Conservation (phyloP, 2,113 vertebrate species). For the Xiphophorus hellerii region DNA sequence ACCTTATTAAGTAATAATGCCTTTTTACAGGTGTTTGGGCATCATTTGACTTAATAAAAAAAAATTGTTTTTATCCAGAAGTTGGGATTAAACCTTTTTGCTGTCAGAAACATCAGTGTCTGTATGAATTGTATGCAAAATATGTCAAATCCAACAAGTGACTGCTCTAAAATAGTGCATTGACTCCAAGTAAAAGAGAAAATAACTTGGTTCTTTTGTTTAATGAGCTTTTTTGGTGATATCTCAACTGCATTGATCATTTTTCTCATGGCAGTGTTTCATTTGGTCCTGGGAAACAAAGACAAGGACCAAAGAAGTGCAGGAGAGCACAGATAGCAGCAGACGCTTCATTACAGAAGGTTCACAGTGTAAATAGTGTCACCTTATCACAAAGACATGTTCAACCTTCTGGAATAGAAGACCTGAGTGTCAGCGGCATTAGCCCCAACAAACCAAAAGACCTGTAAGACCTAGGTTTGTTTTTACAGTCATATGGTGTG, state of each 20-base stretch:
- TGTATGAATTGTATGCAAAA: background rate
- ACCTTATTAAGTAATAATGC: background rate
- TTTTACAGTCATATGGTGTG: background rate
- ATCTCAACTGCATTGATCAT: conserved; percentile 7
- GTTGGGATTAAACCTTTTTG: background rate
- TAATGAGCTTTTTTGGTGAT: conserved; percentile 9
- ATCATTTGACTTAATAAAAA: background rate
- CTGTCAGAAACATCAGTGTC: background rate
- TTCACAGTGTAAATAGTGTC: conserved; percentile 34
- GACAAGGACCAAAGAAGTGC: conserved; percentile 5
- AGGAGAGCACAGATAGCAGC: background rate
- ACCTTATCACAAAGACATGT: conserved; percentile 12
- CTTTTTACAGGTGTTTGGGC: background rate
- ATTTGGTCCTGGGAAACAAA: conserved; percentile 14
- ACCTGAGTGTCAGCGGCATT: conserved; percentile 16
- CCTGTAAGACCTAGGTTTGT: background rate
- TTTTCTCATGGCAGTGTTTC: conserved; percentile 7
- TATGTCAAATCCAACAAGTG: background rate
- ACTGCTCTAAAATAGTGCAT: background rate
- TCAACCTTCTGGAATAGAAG: conserved; percentile 49
- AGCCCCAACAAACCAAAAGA: conserved; percentile 7
- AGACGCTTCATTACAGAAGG: conserved; percentile 35
- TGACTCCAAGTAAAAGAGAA: background rate
- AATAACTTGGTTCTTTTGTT: background rate
- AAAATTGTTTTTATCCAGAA: background rate